These are phyloP conservation scores for Drosophila niveifrons DNA, from an alignment of 2,888 invertebrate genomes.

Conservation along the genomic window DNA sequence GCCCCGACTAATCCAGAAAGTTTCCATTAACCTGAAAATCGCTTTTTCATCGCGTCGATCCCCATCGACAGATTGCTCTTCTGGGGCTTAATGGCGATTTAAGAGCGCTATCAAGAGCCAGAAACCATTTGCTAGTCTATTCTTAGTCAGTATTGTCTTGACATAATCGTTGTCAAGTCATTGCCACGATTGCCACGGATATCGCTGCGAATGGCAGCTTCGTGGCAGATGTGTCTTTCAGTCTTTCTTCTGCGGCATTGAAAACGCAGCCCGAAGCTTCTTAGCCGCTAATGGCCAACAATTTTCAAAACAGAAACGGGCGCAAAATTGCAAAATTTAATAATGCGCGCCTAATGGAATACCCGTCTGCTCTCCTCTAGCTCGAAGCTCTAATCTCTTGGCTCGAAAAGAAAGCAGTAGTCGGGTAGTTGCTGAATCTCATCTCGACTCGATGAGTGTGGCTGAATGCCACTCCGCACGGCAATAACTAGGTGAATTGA, in stretches of 20 bases:
- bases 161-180: conserved; percentile 49
- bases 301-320: conserved; percentile 53
- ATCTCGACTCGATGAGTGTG: conserved; percentile 43
- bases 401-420: conserved; percentile 47
- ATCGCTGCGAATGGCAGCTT: conserved; percentile 3
- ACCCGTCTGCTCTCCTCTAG: conserved; percentile 28
- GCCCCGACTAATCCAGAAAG: conserved; percentile 3
- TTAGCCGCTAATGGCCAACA: conserved; percentile 58
- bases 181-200: conserved; percentile 9
- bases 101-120: not conserved
- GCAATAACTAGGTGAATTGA: conserved; percentile 55
- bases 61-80: not conserved
- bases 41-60: conserved; percentile 1
- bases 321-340: conserved; percentile 68
- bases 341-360: conserved; percentile 66
- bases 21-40: conserved; percentile 16
- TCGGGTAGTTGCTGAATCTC: conserved; percentile 43
- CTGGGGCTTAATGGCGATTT: not conserved
- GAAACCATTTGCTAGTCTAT: conserved; percentile 19
- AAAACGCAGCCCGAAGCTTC: conserved; percentile 46
- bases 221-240: conserved; percentile 36
- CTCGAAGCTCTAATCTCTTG: conserved; percentile 18
- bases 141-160: conserved; percentile 39
- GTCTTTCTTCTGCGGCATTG: not conserved
- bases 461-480: conserved; percentile 44